Base-by-base conservation (phyloP, 2,113 vertebrate species). In the Pachycephala philippinensis region DNA sequence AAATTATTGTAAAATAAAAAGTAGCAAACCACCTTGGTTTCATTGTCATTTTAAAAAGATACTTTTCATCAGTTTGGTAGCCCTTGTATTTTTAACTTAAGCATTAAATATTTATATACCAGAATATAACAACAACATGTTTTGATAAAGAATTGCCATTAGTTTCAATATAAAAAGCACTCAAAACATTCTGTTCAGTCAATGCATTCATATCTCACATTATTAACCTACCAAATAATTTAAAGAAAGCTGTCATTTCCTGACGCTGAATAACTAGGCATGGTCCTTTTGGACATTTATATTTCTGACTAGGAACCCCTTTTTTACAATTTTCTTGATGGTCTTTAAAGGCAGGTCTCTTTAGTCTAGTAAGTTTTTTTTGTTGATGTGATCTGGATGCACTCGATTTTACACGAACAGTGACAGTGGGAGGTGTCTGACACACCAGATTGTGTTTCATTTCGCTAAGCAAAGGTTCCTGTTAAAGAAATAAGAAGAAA, bases 211-310 rank as follows among this genome's bases (percentile, higher is more conserved):
- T 69, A 86, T 21, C 23, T 86, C 23, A 80, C 76, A 56, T 89
- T 94, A 74, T 68, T 87, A 95, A 97, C 96, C 95, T 97, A 99
- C 99, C 99, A 95, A 99, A 99, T 92, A 99, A 96, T 75, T 98
- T 98, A 93, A 99, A 99, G 97, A 98, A 99, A 72, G 99, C 98
- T n/a, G 98, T 98, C 99, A 99, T 99, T 97, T 99, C 99, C 91
- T 98, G 98, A 27, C 98, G 98, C 84, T 99, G 98, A 97, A 99
- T 98, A 84, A 99, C 88, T 77, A 99, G 94, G 54, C 98, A 96
- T 7, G 98, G 98, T 50, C 96, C 93, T 84, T 96, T 95, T 23
- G 94, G 63, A 24, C 92, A 94, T 84, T 95, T 98, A n/a, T 90
- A 68, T 20, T 96, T 98, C 70, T 90, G 91, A 92, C 76, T 93